Evolutionary conservation across 2,888 invertebrate genomes (phyloP), one percentile per base, ranked within the genome.

Genomic region (Saturnia japonica): DNA sequence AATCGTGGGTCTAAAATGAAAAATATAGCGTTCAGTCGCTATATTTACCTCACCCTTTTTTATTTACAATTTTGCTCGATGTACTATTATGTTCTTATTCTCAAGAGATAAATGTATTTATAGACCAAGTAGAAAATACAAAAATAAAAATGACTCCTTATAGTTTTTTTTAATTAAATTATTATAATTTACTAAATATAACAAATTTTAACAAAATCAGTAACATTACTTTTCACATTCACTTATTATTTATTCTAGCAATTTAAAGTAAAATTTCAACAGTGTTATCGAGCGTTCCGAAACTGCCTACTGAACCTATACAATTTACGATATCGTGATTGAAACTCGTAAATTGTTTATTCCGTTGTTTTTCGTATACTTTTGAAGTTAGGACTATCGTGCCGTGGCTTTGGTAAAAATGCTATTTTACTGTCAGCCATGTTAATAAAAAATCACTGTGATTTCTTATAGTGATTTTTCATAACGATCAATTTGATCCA

Each of bases 301-400:
- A 64, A 64, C 64, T 34, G 64, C 64, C 64, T 64, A 64, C 57
- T 28, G 40, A 64, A 40, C n/a, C 64, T 64, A 64, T 40, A 64
- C 40, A 64, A 64, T 42, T 51, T 42, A 40, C 47, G 51, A 40
- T 57, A 68, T 40, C 68, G 64, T 68, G 68, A 71, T 68, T 47
- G 25, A 11, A 54, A 28, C 67, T 72, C 76, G 73, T 77, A 74
- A 77, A 76, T 75, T 70, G 54, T 72, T 73, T 72, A 73, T 76
- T 68, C 69, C 69, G 60, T n/a, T 40, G 67, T 51, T 67, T 71
- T 69, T 68, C 62, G 64, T 68, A 69, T 54, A 62, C 34, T 42
- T 69, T 45, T 54, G 69, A 28, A 42, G 45, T 25, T 60, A 14
- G 28, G 57, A 11, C 28, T 60, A 60, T 0, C 57, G 57, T 60